Evolutionary conservation across 2,113 vertebrate species (phyloP), one percentile per base, ranked within the genome.

Genomic region (Athene noctua): DNA sequence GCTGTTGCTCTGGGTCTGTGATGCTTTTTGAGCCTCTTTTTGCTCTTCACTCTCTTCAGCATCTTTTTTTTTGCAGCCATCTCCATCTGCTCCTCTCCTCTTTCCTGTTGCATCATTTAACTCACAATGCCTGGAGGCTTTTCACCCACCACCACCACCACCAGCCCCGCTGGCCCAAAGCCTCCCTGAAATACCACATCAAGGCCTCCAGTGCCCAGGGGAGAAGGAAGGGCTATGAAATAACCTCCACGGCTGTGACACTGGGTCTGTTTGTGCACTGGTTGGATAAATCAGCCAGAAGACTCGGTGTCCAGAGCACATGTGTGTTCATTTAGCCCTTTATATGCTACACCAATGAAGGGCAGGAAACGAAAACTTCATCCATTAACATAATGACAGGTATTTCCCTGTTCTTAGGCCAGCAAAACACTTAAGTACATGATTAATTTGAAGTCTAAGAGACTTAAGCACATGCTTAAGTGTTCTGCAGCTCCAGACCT

Each of bases 361-460:
- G 62, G 83, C 91, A 94, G 88, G 95, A 79, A 96, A 92, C 94
- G 81, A 97, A 95, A 96, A 74, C 92, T 95, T 95, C 94, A 94
- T 95, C 92, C 78, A 85, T 96, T 95, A 96, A 75, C 80, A 9
- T 16, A 30, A 81, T 81, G 96, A 94, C 95, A 94, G 80, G 80
- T 65, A 79, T 92, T 95, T 91, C 88, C 91, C 94, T 38, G 77
- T 84, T 84, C 94, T 89, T 88, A 91, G 87, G 83, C 90, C 62
- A 91, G 91, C 77, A 92, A 90, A 96, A 94, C 92, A 29, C 90
- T 92, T 91, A 94, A 97, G 92, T 46, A 54, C 92, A 89, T 97
- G 95, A 95, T 97, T 97, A 96, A 97, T 96, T 97, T 94, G 96
- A 94, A 97, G 96, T 93, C 81, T 91, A 97, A 95, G 93, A 94